Base-by-base conservation (phyloP, 1,140 invertebrate species). In the Prorops nasuta region DNA sequence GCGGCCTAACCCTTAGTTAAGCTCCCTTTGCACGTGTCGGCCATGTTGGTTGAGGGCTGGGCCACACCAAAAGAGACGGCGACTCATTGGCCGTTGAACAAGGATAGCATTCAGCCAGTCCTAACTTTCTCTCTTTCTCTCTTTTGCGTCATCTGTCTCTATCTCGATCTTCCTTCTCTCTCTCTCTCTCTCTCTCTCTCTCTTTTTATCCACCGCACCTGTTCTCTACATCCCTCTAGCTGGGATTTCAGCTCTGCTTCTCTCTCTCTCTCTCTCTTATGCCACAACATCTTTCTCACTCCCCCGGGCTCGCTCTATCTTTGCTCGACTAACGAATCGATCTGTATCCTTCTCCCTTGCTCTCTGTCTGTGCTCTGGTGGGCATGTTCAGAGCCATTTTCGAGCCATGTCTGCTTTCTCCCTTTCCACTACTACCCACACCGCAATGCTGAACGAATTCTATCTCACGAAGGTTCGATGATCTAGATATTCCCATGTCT, bases 1-100 rank as follows among this genome's bases (percentile, higher is more conserved):
- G 58, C 55, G 63, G 64, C 65, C 67, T 74, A 63, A 73, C 67
- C 64, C 67, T 64, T 61, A 49, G 56, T 66, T 60, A 60, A 71
- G 60, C 68, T 71, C 62, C 66, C 71, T 69, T 69, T 52, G 59
- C 68, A 69, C 64, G 57, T 63, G 54, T 65, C 70, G 63, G 74
- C 74, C 74, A 76, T 76, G 66, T 74, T 76, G 64, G 49, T 47
- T 51, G 58, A 68, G 71, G 74, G 74, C 72, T 66, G 70, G 74
- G 74, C 68, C 74, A 4, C 58, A 76, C 63, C 66, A 63, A 74
- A 70, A 71, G 65, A 69, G 64, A 63, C 58, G 61, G 49, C 71
- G 57, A 69, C 54, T 72, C 71, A 77, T 77, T 77, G 74, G 75
- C 58, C 67, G 64, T 10, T 19, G 34, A 35, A 3, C 9, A 15